Conservation (phyloP, 2,888 invertebrate genomes). For the Harpalus rubripes region DNA sequence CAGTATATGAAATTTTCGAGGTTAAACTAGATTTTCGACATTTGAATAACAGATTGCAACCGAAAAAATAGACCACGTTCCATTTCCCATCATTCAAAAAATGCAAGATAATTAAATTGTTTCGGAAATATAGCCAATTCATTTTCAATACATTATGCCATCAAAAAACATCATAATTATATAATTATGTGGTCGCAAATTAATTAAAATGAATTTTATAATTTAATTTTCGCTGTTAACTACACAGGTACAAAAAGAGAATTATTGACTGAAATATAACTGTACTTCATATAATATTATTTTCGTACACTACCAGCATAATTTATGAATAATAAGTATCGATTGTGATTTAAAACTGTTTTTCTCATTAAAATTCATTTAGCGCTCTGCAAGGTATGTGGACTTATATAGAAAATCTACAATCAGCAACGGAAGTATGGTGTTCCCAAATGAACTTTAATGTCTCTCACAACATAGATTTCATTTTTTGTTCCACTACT, state of each 20-base stretch:
- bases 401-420: slow-evolving; percentile 35
- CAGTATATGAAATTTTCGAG: too few species aligned
- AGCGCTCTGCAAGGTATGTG: background rate
- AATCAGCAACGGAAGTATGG: slow-evolving; percentile 39
- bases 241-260: background rate
- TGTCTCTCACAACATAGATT: slow-evolving; percentile 27
- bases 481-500: too few species aligned
- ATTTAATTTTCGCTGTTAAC: background rate
- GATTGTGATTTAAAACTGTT: slow-evolving; percentile 28
- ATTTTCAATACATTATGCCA: background rate
- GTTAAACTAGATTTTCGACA: too few species aligned
- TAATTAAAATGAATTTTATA: background rate
- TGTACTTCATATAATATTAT: slow-evolving; percentile 5
- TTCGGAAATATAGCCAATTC: background rate
- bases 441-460: slow-evolving; percentile 20
- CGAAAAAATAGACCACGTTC: too few species aligned
- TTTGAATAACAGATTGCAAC: too few species aligned
- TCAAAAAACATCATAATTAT: background rate
- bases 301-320: slow-evolving; percentile 38
- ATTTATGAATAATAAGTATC: slow-evolving; percentile 41
- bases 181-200: background rate
- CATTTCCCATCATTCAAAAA: background rate
- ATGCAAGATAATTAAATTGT: background rate
- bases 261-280: slow-evolving; percentile 9
- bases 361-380: slow-evolving; percentile 36